phyloP scores from a whole-genome alignment of 2,113 vertebrate genomes.

The Eubucco bourcierii region DNA sequence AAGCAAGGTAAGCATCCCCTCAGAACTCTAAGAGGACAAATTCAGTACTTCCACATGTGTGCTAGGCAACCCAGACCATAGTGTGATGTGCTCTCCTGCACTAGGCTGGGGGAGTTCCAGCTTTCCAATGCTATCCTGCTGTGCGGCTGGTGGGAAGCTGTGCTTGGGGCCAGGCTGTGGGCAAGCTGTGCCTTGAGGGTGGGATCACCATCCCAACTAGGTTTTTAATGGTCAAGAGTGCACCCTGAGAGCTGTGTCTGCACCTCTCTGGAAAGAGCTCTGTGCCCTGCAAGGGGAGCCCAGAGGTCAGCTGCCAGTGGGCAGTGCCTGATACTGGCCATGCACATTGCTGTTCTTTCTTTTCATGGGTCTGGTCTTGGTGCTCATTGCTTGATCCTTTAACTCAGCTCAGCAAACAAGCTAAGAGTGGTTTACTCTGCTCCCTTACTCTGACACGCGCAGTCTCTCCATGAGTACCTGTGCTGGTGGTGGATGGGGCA shows the following conservation, averaged over 20 bases:
- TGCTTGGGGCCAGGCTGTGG: not conserved
- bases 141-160: not conserved
- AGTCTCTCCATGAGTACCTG: rapidly evolving
- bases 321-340: rapidly evolving
- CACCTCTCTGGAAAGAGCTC: not conserved
- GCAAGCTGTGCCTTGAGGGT: rapidly evolving
- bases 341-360: not conserved
- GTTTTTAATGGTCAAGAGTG: rapidly evolving
- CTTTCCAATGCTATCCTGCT: no score
- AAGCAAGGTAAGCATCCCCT: not conserved
- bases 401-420: not conserved
- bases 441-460: rapidly evolving
- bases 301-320: not conserved
- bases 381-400: not conserved
- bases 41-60: not conserved
- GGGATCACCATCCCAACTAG: not conserved
- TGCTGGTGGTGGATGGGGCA: not conserved
- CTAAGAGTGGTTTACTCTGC: not conserved
- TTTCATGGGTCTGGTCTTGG: not conserved
- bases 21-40: not conserved
- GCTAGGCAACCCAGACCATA: not conserved
- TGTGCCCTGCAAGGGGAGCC: not conserved
- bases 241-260: not conserved
- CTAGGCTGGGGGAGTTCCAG: rapidly evolving
- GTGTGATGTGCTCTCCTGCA: rapidly evolving